Percentiles rank a stretch among this genome's conserved stretches.
phyloP scores from a whole-genome alignment of 2,888 invertebrate species.

The Torymus auratus region DNA sequence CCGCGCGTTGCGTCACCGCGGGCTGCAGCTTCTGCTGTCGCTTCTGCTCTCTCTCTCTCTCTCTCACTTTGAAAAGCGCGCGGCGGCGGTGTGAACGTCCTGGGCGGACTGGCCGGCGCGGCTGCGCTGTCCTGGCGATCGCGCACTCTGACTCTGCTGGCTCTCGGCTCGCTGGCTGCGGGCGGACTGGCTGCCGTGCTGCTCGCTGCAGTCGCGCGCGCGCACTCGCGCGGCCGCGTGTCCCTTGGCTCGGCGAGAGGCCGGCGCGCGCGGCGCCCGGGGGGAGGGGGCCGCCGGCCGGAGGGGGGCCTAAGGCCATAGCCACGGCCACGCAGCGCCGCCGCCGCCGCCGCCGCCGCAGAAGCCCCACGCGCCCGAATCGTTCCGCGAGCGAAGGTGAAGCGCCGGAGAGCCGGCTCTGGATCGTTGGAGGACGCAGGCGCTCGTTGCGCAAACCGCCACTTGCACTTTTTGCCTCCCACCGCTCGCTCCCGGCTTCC shows the following conservation, averaged over 20 bases:
- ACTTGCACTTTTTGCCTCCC: no score
- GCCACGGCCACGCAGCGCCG: conserved; percentile 73
- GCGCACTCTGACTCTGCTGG: conserved; percentile 19
- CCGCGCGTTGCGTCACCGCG: no score
- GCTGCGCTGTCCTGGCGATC: no score
- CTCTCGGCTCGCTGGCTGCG: background rate
- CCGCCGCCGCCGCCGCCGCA: conserved; percentile 48
- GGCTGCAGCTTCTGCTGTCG: no score
- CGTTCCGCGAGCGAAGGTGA: conserved; percentile 42
- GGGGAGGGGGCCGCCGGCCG: background rate
- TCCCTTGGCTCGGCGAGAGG: background rate
- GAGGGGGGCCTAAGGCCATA: conserved; percentile 73
- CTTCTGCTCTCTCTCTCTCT: no score
- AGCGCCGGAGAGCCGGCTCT: conserved; percentile 10
- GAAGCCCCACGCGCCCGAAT: conserved; percentile 56
- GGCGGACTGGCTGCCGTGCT: conserved; percentile 23
- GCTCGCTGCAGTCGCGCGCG: conserved; percentile 4
- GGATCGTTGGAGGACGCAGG: conserved; percentile 3
- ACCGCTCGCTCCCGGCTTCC: no score
- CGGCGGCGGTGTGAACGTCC: no score
- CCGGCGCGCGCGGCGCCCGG: conserved; percentile 6
- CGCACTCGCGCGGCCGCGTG: background rate
- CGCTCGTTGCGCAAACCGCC: no score
- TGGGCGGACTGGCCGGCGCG: no score
- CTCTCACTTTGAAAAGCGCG: no score